Conservation (phyloP, 37 sponge, comb jelly and placozoan genomes). For the Theonella swinhoei region DNA sequence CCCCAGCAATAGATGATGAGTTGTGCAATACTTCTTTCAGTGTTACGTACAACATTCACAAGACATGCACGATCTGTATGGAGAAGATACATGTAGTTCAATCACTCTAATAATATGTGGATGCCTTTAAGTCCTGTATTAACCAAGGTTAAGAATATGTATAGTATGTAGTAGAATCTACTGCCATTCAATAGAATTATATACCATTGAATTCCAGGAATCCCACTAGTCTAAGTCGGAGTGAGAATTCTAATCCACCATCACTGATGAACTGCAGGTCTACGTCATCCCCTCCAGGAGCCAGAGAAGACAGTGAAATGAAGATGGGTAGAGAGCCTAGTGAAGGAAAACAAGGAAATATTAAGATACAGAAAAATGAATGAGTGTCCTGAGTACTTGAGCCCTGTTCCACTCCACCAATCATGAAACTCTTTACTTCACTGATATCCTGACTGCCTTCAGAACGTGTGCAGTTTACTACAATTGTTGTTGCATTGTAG, state of each 20-base stretch:
- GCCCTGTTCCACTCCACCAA: background rate
- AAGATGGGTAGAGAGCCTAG: background rate
- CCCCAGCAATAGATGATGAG: background rate
- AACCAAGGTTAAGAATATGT: too few species aligned
- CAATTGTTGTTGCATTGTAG: background rate
- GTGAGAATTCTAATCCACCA: background rate
- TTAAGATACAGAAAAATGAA: too few species aligned
- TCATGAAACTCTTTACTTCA: background rate
- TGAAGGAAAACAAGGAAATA: background rate
- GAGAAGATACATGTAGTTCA: too few species aligned
- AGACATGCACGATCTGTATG: background rate
- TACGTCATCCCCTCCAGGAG: background rate
- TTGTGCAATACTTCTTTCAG: background rate
- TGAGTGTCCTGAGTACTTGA: background rate
- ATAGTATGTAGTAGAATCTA: too few species aligned
- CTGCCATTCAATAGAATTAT: too few species aligned
- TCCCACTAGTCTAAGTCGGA: background rate
- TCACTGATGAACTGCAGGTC: background rate
- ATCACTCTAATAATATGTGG: too few species aligned
- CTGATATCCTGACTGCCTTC: background rate
- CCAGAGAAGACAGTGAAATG: background rate
- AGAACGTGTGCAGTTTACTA: background rate
- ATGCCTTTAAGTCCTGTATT: too few species aligned
- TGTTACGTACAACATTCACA: background rate
- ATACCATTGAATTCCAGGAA: background rate